Conservation (phyloP, 2,113 vertebrate genomes). For the Myiozetetes cayanensis region DNA sequence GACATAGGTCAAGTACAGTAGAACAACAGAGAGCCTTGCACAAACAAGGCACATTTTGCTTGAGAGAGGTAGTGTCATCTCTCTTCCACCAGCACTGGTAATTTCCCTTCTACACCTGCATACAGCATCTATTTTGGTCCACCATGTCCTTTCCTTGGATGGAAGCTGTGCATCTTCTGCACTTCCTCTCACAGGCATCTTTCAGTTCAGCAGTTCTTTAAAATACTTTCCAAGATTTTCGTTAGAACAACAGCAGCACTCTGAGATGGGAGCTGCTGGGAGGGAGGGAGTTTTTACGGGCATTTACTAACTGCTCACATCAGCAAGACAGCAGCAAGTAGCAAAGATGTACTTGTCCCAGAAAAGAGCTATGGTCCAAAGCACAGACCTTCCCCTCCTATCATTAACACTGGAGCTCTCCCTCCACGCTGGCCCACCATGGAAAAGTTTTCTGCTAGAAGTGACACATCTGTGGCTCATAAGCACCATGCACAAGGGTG, state of each 20-base stretch:
- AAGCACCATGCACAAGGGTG: background rate
- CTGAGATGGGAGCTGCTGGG: background rate
- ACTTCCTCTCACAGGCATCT: background rate
- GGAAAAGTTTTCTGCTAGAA: background rate
- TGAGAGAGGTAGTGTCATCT: background rate
- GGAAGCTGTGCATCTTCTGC: background rate
- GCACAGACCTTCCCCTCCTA: background rate
- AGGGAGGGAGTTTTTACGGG: background rate
- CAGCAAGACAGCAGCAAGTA: background rate
- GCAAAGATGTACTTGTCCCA: background rate
- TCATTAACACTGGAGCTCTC: rapidly evolving
- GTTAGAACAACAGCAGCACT: background rate
- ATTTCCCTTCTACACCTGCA: background rate
- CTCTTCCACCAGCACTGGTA: background rate
- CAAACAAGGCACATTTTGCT: background rate
- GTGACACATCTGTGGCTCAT: background rate
- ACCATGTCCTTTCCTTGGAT: background rate
- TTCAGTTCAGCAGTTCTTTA: background rate
- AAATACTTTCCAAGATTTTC: background rate
- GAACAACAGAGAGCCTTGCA: background rate
- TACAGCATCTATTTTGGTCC: background rate
- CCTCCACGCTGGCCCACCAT: background rate
- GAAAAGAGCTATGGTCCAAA: background rate
- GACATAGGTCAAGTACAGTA: background rate
- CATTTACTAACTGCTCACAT: background rate